These are phyloP conservation scores for Megaceryle torquata DNA, from an alignment of 2,113 vertebrate species.

Conservation along the genomic window DNA sequence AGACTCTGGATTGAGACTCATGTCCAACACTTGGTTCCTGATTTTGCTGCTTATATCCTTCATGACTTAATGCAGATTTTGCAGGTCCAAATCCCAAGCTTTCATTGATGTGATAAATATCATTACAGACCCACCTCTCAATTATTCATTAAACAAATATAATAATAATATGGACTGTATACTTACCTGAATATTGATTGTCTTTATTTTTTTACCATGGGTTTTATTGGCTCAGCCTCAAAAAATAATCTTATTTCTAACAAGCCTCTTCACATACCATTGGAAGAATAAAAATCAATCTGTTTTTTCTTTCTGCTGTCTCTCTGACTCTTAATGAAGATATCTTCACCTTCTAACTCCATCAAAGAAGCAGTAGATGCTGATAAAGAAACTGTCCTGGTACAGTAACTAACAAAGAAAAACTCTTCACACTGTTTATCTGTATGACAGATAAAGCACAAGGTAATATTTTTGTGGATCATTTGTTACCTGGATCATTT, in stretches of 20 bases:
- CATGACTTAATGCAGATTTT: not conserved
- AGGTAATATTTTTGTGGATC: not conserved
- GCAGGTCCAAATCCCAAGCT: not conserved
- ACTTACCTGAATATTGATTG: not conserved
- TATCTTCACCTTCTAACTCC: not conserved
- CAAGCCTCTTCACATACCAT: not conserved
- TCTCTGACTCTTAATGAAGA: not conserved
- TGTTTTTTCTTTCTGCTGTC: not conserved
- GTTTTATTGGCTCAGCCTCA: not conserved
- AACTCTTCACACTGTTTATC: not conserved
- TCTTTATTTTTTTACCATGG: not conserved
- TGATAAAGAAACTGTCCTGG: not conserved
- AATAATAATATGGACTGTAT: not conserved
- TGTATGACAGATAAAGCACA: not conserved
- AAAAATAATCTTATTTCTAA: not conserved
- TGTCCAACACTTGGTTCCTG: not conserved
- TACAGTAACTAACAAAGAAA: not conserved
- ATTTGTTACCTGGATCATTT: conserved; percentile 81
- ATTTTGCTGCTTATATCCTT: not conserved
- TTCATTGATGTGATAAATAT: not conserved
- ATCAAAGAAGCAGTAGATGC: not conserved
- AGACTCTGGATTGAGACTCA: not conserved
- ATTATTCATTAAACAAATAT: not conserved
- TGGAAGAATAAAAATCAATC: not conserved
- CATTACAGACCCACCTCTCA: not conserved